Evolutionary conservation across 2,113 vertebrate species (phyloP).

Genomic region (Chloropsis cyanopogon): DNA sequence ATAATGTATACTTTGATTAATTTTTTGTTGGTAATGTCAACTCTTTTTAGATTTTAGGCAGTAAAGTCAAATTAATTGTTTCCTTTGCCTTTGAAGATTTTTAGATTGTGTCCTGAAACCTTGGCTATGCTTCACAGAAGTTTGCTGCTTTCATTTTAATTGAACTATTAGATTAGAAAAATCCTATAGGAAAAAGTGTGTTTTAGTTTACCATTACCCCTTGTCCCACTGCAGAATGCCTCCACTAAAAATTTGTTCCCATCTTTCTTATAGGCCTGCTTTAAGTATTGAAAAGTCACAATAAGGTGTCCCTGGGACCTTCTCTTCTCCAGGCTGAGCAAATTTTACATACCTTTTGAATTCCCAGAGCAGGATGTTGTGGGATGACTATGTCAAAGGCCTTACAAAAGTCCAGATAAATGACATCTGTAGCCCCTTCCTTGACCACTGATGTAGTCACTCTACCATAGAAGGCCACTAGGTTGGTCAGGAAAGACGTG

Average conservation of each 20-base stretch:
- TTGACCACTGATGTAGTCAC: too few species aligned
- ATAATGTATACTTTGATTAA: not conserved
- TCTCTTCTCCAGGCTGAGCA: not conserved
- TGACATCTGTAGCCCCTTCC: not conserved
- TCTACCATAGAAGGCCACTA: not conserved
- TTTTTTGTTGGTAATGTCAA: not conserved
- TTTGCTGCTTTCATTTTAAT: not conserved
- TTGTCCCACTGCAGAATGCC: accelerated
- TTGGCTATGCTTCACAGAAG: not conserved
- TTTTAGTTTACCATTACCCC: not conserved
- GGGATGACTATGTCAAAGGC: not conserved
- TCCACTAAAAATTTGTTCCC: not conserved
- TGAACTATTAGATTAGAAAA: not conserved
- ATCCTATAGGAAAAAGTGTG: not conserved
- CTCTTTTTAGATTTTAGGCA: not conserved
- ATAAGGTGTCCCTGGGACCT: not conserved
- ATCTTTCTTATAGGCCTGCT: not conserved
- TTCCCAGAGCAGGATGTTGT: not conserved
- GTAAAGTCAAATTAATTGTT: not conserved
- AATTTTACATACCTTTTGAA: not conserved
- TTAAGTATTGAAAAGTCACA: not conserved
- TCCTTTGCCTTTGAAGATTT: not conserved
- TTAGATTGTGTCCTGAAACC: not conserved
- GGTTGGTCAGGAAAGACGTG: not conserved
- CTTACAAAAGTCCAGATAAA: not conserved